Evolutionary conservation across 1,140 invertebrate genomes (phyloP).

Genomic region (Achatina immaculata): DNA sequence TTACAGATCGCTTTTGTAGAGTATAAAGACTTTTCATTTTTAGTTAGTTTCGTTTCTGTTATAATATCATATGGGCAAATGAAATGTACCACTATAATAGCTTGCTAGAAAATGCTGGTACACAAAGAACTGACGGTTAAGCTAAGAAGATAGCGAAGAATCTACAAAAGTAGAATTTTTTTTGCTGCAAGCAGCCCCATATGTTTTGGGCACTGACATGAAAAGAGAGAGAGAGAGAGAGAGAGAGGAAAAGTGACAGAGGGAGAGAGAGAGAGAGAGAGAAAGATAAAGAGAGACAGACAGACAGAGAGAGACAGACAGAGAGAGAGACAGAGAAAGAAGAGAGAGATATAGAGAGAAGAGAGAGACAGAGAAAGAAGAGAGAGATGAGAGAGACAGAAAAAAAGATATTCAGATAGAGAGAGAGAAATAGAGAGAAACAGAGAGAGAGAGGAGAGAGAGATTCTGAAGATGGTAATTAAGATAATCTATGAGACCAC

Average conservation of each 20-base stretch:
- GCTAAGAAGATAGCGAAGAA: too few relatives aligned
- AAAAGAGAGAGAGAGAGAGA: conserved; percentile 13
- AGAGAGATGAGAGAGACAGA: background rate
- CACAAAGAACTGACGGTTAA: too few relatives aligned
- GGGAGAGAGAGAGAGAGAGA: background rate
- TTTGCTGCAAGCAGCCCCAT: background rate
- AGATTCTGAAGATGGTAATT: too few relatives aligned
- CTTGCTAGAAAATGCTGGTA: too few relatives aligned
- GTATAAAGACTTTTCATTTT: too few relatives aligned
- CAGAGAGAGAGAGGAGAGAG: too few relatives aligned
- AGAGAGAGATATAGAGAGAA: background rate
- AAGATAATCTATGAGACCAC: too few relatives aligned
- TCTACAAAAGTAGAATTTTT: background rate
- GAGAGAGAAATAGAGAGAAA: background rate
- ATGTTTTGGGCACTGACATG: background rate
- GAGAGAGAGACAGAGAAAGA: background rate
- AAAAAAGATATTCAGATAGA: background rate
- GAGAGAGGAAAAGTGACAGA: conserved; percentile 3
- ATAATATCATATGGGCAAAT: too few relatives aligned
- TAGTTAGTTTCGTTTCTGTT: too few relatives aligned
- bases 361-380: background rate
- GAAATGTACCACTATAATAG: too few relatives aligned
- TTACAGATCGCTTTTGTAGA: too few relatives aligned
- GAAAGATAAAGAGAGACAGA: conserved; percentile 13
- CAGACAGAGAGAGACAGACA: conserved; percentile 12